Base-by-base conservation (phyloP, 2,797 vertebrate genomes). In the Heteromormyrus szaboi region DNA sequence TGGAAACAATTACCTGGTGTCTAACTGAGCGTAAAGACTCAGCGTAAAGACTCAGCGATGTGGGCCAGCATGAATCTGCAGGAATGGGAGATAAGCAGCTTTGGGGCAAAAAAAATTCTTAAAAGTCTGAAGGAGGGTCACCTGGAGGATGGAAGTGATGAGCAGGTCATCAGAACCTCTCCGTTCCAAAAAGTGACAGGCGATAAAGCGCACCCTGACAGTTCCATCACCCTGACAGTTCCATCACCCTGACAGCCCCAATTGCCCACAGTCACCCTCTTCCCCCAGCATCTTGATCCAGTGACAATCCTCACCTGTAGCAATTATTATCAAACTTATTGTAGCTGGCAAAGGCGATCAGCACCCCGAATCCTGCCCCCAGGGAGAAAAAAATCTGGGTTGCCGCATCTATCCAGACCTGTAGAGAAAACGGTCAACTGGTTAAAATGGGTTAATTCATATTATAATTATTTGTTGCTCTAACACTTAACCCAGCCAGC, bases 301-400 rank as follows among this genome's bases (percentile, higher is more conserved):
- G 3, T 14, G n/a, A 54, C 25, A 4, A 86, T 0, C 86, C 95
- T 94, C 95, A 99, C 99, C 99, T 97, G 95, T 99, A 99, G 92
- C 99, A 99, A 92, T 99, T 99, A 95, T 99, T 99, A 95, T 99
- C 97, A 92, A 99, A 99, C 93, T 99, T 98, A 93, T 99, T 99
- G 93, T 99, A 99, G 94, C 99, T 99, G 92, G 98, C 97, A 95
- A 99, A 99, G 1, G 99, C 99, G 92, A 99, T 99, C 90, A 98
- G 94, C 90, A 99, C 99, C 0, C 99, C 99, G 91, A 99, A 99
- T 37, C 99, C 99, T 7, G 99, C 99, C 89, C 99, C 99, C 86
- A 99, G 93, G 8, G 99, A 99, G 93, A 98, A 99, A 93, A 99
- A 99, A 92, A 99, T 99, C 94, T 99, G 99, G 11, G 98, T 99